Conservation (phyloP, 2,113 vertebrate species). For the Elachura formosa region DNA sequence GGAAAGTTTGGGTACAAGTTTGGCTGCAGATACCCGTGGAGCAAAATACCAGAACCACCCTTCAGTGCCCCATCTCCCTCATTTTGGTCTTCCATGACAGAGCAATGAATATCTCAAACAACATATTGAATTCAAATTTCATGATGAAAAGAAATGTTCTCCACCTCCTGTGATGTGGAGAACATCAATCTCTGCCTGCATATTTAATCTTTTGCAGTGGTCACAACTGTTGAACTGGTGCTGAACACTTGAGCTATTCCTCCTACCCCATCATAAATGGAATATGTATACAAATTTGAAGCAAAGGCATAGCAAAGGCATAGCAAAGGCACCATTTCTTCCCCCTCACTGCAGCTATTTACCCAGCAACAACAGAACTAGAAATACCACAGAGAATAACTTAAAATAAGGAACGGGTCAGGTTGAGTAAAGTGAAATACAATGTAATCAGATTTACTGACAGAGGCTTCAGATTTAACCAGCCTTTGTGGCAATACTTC, state of each 20-base stretch:
- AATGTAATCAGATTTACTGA: not conserved
- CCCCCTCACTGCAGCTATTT: not conserved
- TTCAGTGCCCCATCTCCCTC: not conserved
- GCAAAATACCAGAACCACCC: not conserved
- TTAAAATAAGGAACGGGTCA: not conserved
- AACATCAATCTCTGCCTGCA: not conserved
- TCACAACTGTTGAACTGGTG: not conserved
- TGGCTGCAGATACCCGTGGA: not conserved
- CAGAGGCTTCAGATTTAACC: not conserved
- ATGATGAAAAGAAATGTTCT: not conserved
- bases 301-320: accelerated
- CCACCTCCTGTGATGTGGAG: not conserved
- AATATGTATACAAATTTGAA: not conserved
- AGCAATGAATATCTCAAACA: not conserved
- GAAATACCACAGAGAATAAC: not conserved
- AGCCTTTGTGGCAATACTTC: not conserved
- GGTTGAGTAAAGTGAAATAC: not conserved
- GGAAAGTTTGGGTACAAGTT: not conserved
- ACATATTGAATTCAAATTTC: not conserved
- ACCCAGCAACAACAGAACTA: not conserved
- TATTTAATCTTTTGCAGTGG: not conserved
- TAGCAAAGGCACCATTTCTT: too few species aligned
- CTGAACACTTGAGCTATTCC: not conserved
- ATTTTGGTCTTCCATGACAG: not conserved
- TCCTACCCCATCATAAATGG: not conserved